These are phyloP conservation scores for Thaumatotibia leucotreta DNA, from an alignment of 1,140 invertebrate species.

Conservation along the genomic window DNA sequence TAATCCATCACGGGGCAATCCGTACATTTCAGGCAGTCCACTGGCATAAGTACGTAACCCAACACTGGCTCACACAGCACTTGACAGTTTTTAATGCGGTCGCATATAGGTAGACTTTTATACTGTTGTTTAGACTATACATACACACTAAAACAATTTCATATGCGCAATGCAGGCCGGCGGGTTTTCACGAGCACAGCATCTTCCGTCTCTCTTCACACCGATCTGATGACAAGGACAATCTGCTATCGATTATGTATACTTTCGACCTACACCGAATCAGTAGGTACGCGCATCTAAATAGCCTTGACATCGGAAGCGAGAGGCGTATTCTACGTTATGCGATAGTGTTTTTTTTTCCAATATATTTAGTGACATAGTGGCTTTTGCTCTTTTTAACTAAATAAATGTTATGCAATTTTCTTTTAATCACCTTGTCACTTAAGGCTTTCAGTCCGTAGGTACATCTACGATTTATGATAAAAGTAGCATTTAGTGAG, in stretches of 20 bases:
- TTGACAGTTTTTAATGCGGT: background rate
- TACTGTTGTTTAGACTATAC: background rate
- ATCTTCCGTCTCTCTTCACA: background rate
- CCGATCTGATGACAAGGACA: background rate
- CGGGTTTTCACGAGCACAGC: background rate
- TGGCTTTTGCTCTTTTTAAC: background rate
- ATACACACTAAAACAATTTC: background rate
- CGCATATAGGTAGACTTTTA: background rate
- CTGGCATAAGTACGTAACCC: slow-evolving; percentile 23
- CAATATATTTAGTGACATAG: background rate
- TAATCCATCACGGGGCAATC: slow-evolving; percentile 60
- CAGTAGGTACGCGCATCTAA: background rate
- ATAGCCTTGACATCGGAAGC: background rate
- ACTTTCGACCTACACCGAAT: background rate
- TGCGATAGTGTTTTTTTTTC: background rate
- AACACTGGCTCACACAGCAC: background rate
- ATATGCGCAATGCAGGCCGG: background rate
- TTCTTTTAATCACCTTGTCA: too few species aligned
- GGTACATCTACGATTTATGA: too few species aligned
- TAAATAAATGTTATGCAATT: background rate
- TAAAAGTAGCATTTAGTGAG: too few species aligned
- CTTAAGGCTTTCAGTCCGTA: too few species aligned
- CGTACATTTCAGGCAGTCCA: slow-evolving; percentile 45
- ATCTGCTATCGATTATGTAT: background rate
- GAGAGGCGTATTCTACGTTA: too few species aligned